A percentile compares a stretch with the other conserved stretches of the same genome.
These are phyloP conservation scores for Erpobdella octoculata DNA, from an alignment of 2,888 invertebrate genomes.

Conservation along the genomic window DNA sequence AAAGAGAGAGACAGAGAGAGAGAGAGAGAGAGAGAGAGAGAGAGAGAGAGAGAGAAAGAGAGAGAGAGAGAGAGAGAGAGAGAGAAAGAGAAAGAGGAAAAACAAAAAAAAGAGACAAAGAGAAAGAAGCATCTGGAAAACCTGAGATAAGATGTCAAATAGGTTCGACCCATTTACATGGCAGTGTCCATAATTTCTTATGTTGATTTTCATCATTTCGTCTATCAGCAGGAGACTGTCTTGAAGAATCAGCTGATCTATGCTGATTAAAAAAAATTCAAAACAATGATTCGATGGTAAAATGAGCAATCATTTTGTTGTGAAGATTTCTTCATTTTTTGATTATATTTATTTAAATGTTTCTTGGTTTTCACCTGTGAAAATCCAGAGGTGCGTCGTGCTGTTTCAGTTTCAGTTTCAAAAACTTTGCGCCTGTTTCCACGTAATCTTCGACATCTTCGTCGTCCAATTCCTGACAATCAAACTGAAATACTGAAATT, in stretches of 20 bases:
- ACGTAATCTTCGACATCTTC: constrained; percentile 3
- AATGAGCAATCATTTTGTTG: background rate
- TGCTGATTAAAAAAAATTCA: background rate
- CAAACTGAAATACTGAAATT: too few species aligned
- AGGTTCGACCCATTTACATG: background rate
- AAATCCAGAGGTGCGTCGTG: background rate
- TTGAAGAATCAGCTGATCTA: background rate
- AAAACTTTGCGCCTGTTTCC: background rate
- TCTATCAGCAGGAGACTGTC: background rate
- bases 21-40: background rate
- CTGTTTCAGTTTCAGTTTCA: background rate
- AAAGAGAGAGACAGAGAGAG: background rate
- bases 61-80: constrained; percentile 18
- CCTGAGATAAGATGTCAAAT: background rate
- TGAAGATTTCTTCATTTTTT: background rate
- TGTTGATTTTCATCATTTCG: background rate
- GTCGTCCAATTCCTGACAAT: constrained; percentile 2
- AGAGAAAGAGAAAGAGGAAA: constrained; percentile 17
- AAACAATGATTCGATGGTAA: background rate
- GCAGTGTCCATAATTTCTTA: background rate
- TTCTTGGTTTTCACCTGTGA: background rate
- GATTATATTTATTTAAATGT: background rate
- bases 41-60: background rate
- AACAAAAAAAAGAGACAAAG: too few species aligned
- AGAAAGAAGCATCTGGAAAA: too few species aligned